Evolutionary conservation across 1,140 invertebrate genomes (phyloP), one percentile per base, ranked within the genome.

Genomic region (Sarcophaga bullata): DNA sequence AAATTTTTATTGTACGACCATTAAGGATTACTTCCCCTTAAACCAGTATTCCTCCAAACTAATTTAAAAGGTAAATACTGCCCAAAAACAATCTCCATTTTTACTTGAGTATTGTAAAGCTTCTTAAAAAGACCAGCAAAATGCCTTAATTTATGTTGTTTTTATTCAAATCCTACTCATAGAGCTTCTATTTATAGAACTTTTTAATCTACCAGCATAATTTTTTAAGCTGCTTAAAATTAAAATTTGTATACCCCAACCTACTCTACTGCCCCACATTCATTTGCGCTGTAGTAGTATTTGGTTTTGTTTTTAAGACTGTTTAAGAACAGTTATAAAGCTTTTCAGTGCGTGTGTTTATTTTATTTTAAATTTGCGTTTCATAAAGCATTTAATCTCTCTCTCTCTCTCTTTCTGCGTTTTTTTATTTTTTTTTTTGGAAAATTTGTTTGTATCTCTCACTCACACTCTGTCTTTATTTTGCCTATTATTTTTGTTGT

Each of bases 341-440:
- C n/a, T n/a, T n/a, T n/a, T n/a, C n/a, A n/a, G 54, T 13, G 15
- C 13, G 54, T 58, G 15, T 13, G 54, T 58, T 11, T n/a, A 37
- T 37, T 37, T 37, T 37, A 37, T 37, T 37, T 1, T 37, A 37
- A 37, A 37, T 37, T 4, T 37, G 25, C n/a, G 3, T 58, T 58
- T 58, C 54, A 58, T 58, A 58, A 58, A 58, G 54, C 13, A 15
- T 58, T 58, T 58, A 58, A 58, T 58, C 54, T 58, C 54, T 58
- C 15, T 6, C n/a, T n/a, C n/a, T n/a, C n/a, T n/a, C n/a, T n/a
- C n/a, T n/a, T n/a, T n/a, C n/a, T n/a, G n/a, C n/a, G n/a, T n/a
- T 37, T 37, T 37, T 37, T 37, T 37, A 2, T 58, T n/a, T 6
- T 58, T 58, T 15, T 58, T 58, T 58, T 58, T 3, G 15, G 1